Evolutionary conservation across 2,113 vertebrate species (phyloP), one percentile per base, ranked within the genome.

Genomic region (Vulpes lagopus): DNA sequence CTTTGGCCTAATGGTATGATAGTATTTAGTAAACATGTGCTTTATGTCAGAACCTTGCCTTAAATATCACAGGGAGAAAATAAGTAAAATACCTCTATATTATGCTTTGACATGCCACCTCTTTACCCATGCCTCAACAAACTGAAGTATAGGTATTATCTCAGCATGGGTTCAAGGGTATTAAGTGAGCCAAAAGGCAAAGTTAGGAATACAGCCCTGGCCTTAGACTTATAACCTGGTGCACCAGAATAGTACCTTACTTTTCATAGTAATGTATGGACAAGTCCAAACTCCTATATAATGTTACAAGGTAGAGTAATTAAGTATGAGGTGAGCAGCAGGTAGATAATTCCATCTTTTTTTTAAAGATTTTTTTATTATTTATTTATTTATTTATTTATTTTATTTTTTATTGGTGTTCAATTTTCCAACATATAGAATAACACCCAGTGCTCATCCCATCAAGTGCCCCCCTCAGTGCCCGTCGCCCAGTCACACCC

Each of bases 141-240:
- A 95, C 73, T 51, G 65, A 76, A 38, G 64, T 74, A 12, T 35
- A 89, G 64, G 55, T 55, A 71, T 64, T 43, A 78, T 91, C 55
- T 69, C 84, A 90, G 80, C 65, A 62, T 76, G 12, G 62, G 14
- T 82, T 95, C 62, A 67, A 67, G 27, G 60, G 43, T 60, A 78
- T 87, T 95, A 60, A 73, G n/a, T 86, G 65, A 96, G 43, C 65
- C 73, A 89, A 92, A 92, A 87, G 38, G 51, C 95, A 60, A 76
- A 95, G 78, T 51, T 82, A 12, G 73, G 49, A 89, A 43, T 57
- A 79, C 55, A 80, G 23, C 74, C 30, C 22, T 83, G 22, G 35
- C 80, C n/a, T 96, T 74, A 1, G 49, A 73, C 2, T 94, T 93
- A 55, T 51, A 78, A 67, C 71, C 64, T 67, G 57, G n/a, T 62